Base-by-base conservation (phyloP, 2,888 invertebrate genomes). In the Masnerella sp. region DNA sequence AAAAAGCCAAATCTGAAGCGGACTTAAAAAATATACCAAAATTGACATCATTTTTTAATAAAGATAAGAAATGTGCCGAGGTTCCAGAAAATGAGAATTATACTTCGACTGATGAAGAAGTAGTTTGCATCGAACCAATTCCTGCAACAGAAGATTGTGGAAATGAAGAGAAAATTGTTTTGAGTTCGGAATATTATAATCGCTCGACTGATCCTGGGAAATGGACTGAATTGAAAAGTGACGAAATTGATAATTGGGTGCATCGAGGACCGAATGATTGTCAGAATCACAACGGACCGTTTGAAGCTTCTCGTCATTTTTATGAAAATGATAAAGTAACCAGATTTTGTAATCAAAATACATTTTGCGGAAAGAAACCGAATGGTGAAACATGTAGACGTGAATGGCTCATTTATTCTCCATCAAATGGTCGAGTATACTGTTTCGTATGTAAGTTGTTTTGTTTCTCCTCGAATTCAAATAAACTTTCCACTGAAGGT, bases 371-470 rank as follows among this genome's bases (percentile, higher is more conserved):
- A 2, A 62, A 30, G n/a, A 54, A 52, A 22, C 25, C 43, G 4
- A 74, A 75, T 65, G 67, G 36, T 2, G 69, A 75, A 61, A 52
- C 47, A 45, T 52, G 43, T 38, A 43, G 38, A 8, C 42, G 56
- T 8, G 52, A 74, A n/a, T 76, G 76, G 76, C 49, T 74, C 12
- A n/a, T 74, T 14, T 76, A 76, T 62, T 76, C 74, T 58, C 62
- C 71, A 36, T 38, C 70, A 15, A 70, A 17, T 12, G 75, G 74
- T 7, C 11, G 12, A 12, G 64, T 74, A 1, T 65, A 70, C 14
- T 74, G 67, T 38, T 74, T 74, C 25, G 52, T 49, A 11, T 71
- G 74, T 47, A 74, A 76, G 42, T 20, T 76, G n/a, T 52, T 76
- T 32, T 18, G 28, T n/a, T 7, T 34, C 12, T 47, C 34, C 9